Conservation (phyloP, 2,888 invertebrate genomes). For the Cremastinae sp. region DNA sequence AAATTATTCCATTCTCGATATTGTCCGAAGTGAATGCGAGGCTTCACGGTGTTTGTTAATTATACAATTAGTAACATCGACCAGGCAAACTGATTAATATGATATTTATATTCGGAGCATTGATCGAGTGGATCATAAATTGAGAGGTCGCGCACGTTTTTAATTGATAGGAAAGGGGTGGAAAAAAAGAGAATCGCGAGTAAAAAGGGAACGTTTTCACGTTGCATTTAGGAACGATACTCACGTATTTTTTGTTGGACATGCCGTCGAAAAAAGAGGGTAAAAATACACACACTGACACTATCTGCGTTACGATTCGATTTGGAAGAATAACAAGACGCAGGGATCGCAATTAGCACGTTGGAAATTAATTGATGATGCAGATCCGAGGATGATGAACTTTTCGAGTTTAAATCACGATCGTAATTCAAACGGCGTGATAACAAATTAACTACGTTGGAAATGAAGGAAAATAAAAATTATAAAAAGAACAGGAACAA, state of each 20-base stretch:
- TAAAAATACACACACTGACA: background rate
- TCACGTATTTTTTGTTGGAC: slow-evolving; percentile 30
- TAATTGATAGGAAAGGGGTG: background rate
- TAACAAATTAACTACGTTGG: background rate
- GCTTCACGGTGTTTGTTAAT: slow-evolving; percentile 33
- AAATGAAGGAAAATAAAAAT: slow-evolving; percentile 9
- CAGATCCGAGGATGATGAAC: background rate
- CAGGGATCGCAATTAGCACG: background rate
- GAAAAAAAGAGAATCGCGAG: background rate
- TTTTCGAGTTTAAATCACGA: background rate
- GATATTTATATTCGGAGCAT: slow-evolving; percentile 21
- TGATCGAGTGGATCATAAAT: background rate
- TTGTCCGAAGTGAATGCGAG: slow-evolving; percentile 8
- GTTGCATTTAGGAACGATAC: slow-evolving; percentile 14
- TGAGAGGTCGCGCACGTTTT: background rate
- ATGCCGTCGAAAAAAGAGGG: slow-evolving; percentile 8
- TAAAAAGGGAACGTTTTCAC: background rate
- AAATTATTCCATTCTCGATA: slow-evolving; percentile 20
- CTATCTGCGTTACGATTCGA: slow-evolving; percentile 11
- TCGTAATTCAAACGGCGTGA: background rate
- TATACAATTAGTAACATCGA: slow-evolving; percentile 50
- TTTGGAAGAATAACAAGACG: background rate
- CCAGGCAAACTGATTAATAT: slow-evolving; percentile 48
- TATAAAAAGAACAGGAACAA: background rate
- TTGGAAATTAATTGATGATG: slow-evolving; percentile 5